These are phyloP conservation scores for Phaetusa simplex DNA, from an alignment of 2,113 vertebrate genomes.

Conservation along the genomic window DNA sequence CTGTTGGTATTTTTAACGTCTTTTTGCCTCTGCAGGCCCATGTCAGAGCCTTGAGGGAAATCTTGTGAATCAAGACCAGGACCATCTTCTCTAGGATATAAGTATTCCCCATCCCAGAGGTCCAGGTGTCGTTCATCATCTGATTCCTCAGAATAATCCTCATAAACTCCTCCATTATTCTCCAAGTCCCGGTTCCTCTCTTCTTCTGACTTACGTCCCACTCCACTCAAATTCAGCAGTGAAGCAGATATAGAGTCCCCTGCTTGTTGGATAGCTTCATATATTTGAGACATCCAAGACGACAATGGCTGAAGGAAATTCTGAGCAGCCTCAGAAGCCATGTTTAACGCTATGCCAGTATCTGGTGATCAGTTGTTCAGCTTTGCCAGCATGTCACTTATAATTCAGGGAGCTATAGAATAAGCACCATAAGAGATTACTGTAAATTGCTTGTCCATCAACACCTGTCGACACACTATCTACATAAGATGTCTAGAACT, in stretches of 20 bases:
- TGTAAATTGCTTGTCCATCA: conserved; percentile 67
- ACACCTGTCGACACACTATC: conserved; percentile 50
- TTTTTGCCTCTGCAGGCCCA: not conserved
- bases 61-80: conserved; percentile 11
- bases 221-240: conserved; percentile 65
- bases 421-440: conserved; percentile 71
- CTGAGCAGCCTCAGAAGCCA: conserved; percentile 74
- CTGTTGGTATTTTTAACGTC: not conserved
- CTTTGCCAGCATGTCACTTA: conserved; percentile 68
- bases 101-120: conserved; percentile 47
- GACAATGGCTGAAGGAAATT: conserved; percentile 77
- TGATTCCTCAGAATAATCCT: conserved; percentile 56
- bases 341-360: conserved; percentile 60
- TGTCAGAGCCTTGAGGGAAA: not conserved
- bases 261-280: conserved; percentile 78
- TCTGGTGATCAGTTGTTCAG: conserved; percentile 54
- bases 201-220: conserved; percentile 43
- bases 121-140: conserved; percentile 45
- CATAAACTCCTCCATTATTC: conserved; percentile 25
- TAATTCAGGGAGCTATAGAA: conserved; percentile 71
- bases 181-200: conserved; percentile 55
- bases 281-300: conserved; percentile 81
- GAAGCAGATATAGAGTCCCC: conserved; percentile 72
- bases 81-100: conserved; percentile 31
- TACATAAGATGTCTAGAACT: conserved; percentile 40